Evolutionary conservation across 2,797 vertebrate species (phyloP), one percentile per base, ranked within the genome.

Genomic region (Coccyzus lansbergi): DNA sequence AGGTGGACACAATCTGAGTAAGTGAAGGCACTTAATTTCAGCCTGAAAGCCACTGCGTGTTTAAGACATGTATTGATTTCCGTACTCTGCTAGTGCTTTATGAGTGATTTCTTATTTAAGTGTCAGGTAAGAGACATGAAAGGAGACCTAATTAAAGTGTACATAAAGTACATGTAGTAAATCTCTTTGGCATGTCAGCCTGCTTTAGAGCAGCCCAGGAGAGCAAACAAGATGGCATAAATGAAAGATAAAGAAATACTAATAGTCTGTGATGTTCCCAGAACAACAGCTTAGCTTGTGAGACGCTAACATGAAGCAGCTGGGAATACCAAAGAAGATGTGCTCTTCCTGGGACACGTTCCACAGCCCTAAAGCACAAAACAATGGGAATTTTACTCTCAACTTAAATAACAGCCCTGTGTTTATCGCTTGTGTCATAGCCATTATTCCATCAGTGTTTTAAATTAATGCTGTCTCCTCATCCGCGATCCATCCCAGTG

Each of bases 51-150:
- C 92, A 80, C 74, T 3, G 58, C 34, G 83, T 7, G 3, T 78
- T 92, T 59, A 55, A 68, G 92, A 46, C 58, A 0, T 1, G 70
- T 88, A 96, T 95, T 71, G 94, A 97, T 96, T 94, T 86, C 93
- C 0, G 10, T 86, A n/a, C 91, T 59, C 74, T 14, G 90, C 31
- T 64, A 15, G 93, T 84, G 34, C 49, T 94, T 92, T 92, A 90
- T 95, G 96, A 97, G 94, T 96, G 96, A 96, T 96, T 96, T 94
- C 96, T 96, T 96, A 87, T 81, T 90, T 85, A 91, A 92, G 91
- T 86, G 94, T 93, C 95, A 94, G 90, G 88, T 87, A 81, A 91
- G 75, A 91, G 92, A 79, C 95, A 96, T 71, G 93, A 95, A 94
- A 83, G 76, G 96, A 92, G 91, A 88, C 86, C 95, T 95, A 95